phyloP scores from a whole-genome alignment of 2,888 invertebrate genomes.

The Drosophila birchii region DNA sequence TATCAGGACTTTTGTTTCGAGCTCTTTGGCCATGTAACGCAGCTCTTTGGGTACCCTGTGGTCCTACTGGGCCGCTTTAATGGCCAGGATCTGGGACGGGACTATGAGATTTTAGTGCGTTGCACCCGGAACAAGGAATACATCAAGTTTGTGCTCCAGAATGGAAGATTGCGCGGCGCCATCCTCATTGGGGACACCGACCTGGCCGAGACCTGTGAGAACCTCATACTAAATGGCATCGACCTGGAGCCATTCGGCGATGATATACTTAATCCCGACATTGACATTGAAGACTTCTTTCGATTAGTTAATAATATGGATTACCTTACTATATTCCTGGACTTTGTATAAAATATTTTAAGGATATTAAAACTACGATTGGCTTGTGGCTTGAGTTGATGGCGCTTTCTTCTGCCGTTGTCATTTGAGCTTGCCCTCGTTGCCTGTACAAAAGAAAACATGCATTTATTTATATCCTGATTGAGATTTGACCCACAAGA shows the following conservation, averaged over 20 bases:
- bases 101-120: slow-evolving; percentile 94
- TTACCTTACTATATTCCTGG: slow-evolving; percentile 19
- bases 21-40: slow-evolving; percentile 97
- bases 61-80: slow-evolving; percentile 96
- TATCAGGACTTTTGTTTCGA: slow-evolving; percentile 98
- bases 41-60: slow-evolving; percentile 96
- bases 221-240: slow-evolving; percentile 96
- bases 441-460: slow-evolving; percentile 65
- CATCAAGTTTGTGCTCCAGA: slow-evolving; percentile 93
- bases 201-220: slow-evolving; percentile 98
- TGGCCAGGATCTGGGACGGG: slow-evolving; percentile 92
- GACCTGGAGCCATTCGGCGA: slow-evolving; percentile 95
- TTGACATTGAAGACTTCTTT: slow-evolving; percentile 99
- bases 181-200: slow-evolving; percentile 98
- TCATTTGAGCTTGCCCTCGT: slow-evolving; percentile 84
- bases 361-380: slow-evolving; percentile 19
- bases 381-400: slow-evolving; percentile 9
- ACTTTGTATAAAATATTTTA: slow-evolving; percentile 22
- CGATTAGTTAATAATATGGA: slow-evolving; percentile 88
- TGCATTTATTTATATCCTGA: neutral
- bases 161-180: slow-evolving; percentile 95
- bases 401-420: slow-evolving; percentile 57
- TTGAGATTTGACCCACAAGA: neutral
- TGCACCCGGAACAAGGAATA: slow-evolving; percentile 93
- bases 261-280: slow-evolving; percentile 96